Base-by-base conservation (phyloP, 2,113 vertebrate genomes). In the Callocephalon fimbriatum region DNA sequence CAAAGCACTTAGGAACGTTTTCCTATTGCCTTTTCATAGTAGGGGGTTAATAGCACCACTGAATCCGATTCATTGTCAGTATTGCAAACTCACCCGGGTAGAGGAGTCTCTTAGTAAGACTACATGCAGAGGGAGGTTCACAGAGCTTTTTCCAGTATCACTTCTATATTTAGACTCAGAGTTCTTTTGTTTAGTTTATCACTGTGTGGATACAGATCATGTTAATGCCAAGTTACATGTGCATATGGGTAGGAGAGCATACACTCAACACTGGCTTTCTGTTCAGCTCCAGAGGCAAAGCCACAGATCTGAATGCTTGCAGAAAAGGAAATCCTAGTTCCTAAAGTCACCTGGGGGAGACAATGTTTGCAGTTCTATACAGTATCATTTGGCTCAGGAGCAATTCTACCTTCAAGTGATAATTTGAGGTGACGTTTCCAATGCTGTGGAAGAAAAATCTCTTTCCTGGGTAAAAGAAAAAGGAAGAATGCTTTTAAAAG, bases 361-460 rank as follows among this genome's bases (percentile, higher is more conserved):
- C 5, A 10, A 5, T 53, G n/a, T 31, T 32, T 81, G 68, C 47
- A 14, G 59, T 42, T 95, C 7, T 10, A 38, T 1, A 38, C 38
- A 44, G 65, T 2, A 91, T 50, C 68, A 17, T 89, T 94, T 86
- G 93, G 94, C 93, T 84, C 68, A 86, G 79, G 90, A 94, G 79
- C 75, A 92, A 62, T 63, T 96, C 86, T 51, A 59, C 78, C 42
- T 84, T 48, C 54, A 29, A 59, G 68, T 92, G 72, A 90, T 79
- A 80, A 94, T 95, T 84, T 47, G 76, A 94, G 75, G 54, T 86
- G 92, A 93, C 86, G 9, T 80, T 93, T 96, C 90, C 75, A 90
- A 84, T 93, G 86, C 79, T 72, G 29, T 54, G 81, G 85, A 90
- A 94, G 92, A 92, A 93, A 94, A 97, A 74, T 31, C 38, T 1